Base-by-base conservation (phyloP, 2,888 invertebrate species). In the Parnassius apollo region DNA sequence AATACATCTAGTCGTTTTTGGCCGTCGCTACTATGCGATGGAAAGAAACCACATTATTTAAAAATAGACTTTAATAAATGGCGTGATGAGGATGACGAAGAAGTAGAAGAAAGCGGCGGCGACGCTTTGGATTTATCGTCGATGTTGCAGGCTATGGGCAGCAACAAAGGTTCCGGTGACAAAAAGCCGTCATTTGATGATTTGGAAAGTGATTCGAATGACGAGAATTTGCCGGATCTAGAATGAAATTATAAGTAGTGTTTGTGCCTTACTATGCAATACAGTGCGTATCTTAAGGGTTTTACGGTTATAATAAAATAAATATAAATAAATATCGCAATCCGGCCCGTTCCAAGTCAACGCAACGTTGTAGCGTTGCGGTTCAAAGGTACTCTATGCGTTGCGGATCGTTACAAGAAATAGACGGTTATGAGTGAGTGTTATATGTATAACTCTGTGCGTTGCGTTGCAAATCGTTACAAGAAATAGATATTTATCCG, bases 61-160 rank as follows among this genome's bases (percentile, higher is more conserved):
- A 99, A 98, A 93, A 96, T 98, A 75, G 99, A 99, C 83, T 99
- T 99, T 85, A 97, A 97, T 83, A 98, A 98, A 91, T 99, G 98
- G 99, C 95, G 95, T 89, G 99, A 99, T 91, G 99, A 99, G 88
- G 97, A 97, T 78, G 98, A 98, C 67, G 97, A 96, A 61, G 96
- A 96, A n/a, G 96, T 96, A 69, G 98, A 97, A 71, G 94, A 83
- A 64, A 81, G 70, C 56, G 82, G 78, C 64, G 91, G 84, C 61
- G 90, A 75, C 62, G 70, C 88, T 59, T 91, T 91, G 57, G 94
- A 95, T 77, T 88, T 95, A 66, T 94, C 94, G 80, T 94, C 95
- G 88, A 94, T 96, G 94, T 94, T 96, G 91, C 92, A 93, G 71
- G 93, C 94, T 70, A 95, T 96, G 95, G 95, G 95, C 62, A 80